Conservation (phyloP, 2,113 vertebrate genomes). For the Leptodactylus fuscus region DNA sequence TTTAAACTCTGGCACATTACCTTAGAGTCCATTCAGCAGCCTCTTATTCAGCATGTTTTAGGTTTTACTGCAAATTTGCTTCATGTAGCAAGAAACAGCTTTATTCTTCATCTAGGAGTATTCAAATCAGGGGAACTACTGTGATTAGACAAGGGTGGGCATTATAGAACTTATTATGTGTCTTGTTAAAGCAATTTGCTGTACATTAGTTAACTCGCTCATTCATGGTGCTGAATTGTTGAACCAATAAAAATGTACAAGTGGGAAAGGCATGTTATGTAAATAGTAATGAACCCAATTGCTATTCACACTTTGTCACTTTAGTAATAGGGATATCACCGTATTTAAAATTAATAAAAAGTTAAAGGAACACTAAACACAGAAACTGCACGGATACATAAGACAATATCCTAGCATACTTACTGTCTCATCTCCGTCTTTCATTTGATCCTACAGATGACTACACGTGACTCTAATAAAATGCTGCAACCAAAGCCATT, state of each 20-base stretch:
- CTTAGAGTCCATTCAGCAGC: slow-evolving; percentile 4
- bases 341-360: neutral
- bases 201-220: slow-evolving; percentile 22
- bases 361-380: no score
- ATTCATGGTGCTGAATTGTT: slow-evolving; percentile 11
- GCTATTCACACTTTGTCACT: neutral
- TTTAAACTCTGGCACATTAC: slow-evolving; percentile 8
- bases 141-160: slow-evolving; percentile 23
- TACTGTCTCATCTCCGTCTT: no score
- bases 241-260: neutral
- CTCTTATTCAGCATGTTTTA: slow-evolving; percentile 23
- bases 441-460: no score
- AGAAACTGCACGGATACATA: no score
- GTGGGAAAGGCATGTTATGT: neutral
- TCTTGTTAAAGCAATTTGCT: slow-evolving; percentile 25
- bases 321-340: neutral
- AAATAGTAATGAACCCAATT: neutral
- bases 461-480: no score
- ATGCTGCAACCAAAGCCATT: no score
- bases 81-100: slow-evolving; percentile 12
- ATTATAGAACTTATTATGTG: slow-evolving; percentile 10
- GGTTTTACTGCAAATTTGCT: slow-evolving; percentile 19
- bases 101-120: slow-evolving; percentile 30
- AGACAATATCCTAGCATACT: no score
- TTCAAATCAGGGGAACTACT: slow-evolving; percentile 24